Evolutionary conservation across 2,113 vertebrate genomes (phyloP).

Genomic region (Colius striatus): DNA sequence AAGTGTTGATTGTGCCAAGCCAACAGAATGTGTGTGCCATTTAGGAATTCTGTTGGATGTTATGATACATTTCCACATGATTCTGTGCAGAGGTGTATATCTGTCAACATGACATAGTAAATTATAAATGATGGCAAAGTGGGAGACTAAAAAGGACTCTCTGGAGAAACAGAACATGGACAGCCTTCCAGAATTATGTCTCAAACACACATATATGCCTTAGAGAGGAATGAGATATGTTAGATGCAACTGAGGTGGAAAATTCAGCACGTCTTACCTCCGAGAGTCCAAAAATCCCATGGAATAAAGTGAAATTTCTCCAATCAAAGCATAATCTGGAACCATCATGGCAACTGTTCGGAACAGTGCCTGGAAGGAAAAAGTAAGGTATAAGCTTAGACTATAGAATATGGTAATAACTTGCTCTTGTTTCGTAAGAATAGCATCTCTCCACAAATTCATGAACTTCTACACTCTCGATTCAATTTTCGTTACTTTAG

Average conservation of each 20-base stretch:
- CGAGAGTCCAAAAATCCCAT: slow-evolving; percentile 95
- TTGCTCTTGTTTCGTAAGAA: not conserved
- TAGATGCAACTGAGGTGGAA: not conserved
- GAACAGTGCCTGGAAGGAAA: slow-evolving; percentile 84
- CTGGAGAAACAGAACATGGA: not conserved
- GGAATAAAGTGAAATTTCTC: slow-evolving; percentile 94
- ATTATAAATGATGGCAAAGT: not conserved
- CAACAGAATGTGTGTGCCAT: not conserved
- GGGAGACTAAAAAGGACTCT: not conserved
- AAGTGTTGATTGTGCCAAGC: not conserved
- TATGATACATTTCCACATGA: not conserved
- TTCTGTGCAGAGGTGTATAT: not conserved
- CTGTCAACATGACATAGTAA: not conserved
- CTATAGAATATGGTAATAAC: not conserved
- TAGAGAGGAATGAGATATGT: not conserved
- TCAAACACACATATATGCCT: not conserved
- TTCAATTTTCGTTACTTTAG: not conserved
- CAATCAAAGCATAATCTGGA: slow-evolving; percentile 93
- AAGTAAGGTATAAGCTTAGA: not conserved
- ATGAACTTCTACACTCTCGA: not conserved
- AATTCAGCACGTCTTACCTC: slow-evolving; percentile 78
- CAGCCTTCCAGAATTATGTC: not conserved
- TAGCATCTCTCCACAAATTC: not conserved
- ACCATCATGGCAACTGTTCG: slow-evolving; percentile 97
- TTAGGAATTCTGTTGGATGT: not conserved